Percentiles rank a stretch among this genome's conserved stretches.
These are phyloP conservation scores for Rhinopomastus cyanomelas DNA, from an alignment of 2,113 vertebrate species.

Conservation along the genomic window DNA sequence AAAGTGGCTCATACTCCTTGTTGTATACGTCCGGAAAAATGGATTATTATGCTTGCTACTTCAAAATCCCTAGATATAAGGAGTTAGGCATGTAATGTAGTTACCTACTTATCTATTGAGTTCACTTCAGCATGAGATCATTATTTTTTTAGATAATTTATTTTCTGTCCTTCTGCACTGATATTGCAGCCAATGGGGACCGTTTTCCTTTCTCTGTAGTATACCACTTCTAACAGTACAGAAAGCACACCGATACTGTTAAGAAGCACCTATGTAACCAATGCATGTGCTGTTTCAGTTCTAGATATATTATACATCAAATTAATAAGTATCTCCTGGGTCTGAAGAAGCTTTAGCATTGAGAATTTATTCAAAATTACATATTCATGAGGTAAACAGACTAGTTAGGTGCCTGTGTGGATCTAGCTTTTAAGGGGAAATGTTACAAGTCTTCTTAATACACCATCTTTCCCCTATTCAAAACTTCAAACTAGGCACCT, in stretches of 20 bases:
- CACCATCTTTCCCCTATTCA: not conserved
- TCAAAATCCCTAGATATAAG: not conserved
- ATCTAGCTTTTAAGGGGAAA: not conserved
- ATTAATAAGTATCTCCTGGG: not conserved
- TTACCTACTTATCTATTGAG: not conserved
- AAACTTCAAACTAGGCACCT: not conserved
- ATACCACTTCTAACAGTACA: not conserved
- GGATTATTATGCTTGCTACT: not conserved
- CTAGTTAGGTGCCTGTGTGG: not conserved
- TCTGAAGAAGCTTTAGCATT: not conserved
- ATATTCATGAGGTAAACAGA: not conserved
- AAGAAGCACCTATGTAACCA: not conserved
- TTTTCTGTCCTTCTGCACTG: not conserved
- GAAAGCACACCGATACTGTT: not conserved
- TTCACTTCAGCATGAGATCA: not conserved
- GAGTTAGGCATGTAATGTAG: not conserved
- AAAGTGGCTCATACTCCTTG: conserved; percentile 23
- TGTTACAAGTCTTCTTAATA: not conserved
- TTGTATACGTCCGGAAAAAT: conserved; percentile 7
- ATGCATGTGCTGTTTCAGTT: rapidly evolving
- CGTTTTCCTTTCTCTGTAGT: not conserved
- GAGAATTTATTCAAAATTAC: not conserved
- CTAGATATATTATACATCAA: not conserved
- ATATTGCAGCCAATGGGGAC: not conserved
- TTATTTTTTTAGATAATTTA: not conserved